phyloP scores from a whole-genome alignment of 2,888 invertebrate species.

The Hirtodrosophila alboralis region DNA sequence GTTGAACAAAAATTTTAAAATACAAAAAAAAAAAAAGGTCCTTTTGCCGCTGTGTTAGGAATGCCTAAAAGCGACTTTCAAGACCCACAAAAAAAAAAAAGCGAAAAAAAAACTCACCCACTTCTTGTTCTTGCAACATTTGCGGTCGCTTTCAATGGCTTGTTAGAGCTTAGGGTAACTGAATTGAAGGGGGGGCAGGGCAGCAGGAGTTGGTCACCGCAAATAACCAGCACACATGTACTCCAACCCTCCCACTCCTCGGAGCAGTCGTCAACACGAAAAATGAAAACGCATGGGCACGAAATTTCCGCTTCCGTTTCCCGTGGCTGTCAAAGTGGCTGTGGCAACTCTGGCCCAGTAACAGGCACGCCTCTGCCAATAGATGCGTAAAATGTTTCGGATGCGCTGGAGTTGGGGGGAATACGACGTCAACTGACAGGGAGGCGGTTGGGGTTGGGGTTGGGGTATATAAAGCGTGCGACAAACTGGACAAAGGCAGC shows the following conservation, averaged over 20 bases:
- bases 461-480: slow-evolving; percentile 42
- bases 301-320: slow-evolving; percentile 77
- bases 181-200: slow-evolving; percentile 3
- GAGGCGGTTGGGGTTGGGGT: background rate
- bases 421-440: slow-evolving; percentile 1
- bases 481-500: slow-evolving; percentile 69
- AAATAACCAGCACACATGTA: slow-evolving; percentile 41
- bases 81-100: background rate
- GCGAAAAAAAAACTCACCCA: slow-evolving; percentile 14
- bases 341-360: background rate
- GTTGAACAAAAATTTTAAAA: slow-evolving; percentile 54
- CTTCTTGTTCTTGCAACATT: slow-evolving; percentile 24
- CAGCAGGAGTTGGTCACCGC: slow-evolving; percentile 19
- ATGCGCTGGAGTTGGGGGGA: slow-evolving; percentile 33
- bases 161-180: slow-evolving; percentile 19
- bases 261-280: slow-evolving; percentile 65
- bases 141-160: slow-evolving; percentile 39
- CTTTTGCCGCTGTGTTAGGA: slow-evolving; percentile 33
- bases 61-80: slow-evolving; percentile 35
- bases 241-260: background rate
- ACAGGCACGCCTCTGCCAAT: slow-evolving; percentile 42
- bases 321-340: slow-evolving; percentile 72
- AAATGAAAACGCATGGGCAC: slow-evolving; percentile 79
- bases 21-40: slow-evolving; percentile 22
- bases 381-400: slow-evolving; percentile 73